A percentile compares a stretch with the other conserved stretches of the same genome.
phyloP scores from a whole-genome alignment of 2,888 invertebrate genomes.

The Drosophila birchii region DNA sequence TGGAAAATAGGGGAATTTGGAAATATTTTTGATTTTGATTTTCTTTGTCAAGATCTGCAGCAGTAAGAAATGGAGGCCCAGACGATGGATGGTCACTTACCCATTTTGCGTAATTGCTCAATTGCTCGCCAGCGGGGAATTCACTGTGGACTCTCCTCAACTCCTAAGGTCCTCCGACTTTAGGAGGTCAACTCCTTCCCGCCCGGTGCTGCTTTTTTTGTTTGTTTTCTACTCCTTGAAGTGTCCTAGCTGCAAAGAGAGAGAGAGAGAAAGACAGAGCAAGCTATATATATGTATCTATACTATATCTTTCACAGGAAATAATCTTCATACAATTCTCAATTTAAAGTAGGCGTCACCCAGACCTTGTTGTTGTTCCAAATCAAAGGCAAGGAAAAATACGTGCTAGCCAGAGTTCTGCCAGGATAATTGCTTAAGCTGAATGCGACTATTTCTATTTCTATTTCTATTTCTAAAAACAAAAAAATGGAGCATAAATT shows the following conservation, averaged over 20 bases:
- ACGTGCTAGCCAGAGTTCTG: not conserved
- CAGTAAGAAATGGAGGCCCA: not conserved
- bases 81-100: constrained; percentile 53
- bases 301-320: not conserved
- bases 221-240: not conserved
- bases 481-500: not conserved
- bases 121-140: constrained; percentile 67
- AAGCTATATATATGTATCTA: not conserved
- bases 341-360: not conserved
- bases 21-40: too few relatives aligned
- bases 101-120: constrained; percentile 67
- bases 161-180: constrained; percentile 23
- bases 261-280: constrained; percentile 20
- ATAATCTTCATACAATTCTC: too few relatives aligned
- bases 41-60: not conserved
- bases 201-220: not conserved
- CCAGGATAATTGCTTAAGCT: not conserved
- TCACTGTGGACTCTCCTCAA: not conserved
- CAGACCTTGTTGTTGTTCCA: not conserved
- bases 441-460: not conserved
- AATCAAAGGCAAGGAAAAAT: not conserved
- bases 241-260: constrained; percentile 41
- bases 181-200: not conserved
- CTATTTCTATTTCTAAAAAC: too few relatives aligned
- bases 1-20: not conserved